Evolutionary conservation across 2,888 invertebrate species (phyloP), one percentile per base, ranked within the genome.

Genomic region (Drosophila robusta): DNA sequence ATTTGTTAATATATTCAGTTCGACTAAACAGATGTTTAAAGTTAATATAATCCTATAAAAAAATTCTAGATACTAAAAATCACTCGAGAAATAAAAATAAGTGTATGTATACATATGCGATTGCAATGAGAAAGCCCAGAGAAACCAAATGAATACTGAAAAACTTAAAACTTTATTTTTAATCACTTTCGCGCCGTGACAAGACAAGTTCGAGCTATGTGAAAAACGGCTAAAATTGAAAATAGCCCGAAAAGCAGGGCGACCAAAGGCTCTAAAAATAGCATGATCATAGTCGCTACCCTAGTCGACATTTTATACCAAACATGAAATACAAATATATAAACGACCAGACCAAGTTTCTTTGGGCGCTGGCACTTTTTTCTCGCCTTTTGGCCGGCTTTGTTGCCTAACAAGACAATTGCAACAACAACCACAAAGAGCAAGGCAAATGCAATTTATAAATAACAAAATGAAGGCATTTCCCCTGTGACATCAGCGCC

Each of bases 401-500:
- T n/a, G 46, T 39, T 51, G 34, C 24, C 65, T 50, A 70, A 64
- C 58, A 52, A 70, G 50, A 55, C 45, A 54, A 65, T 55, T 56
- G 55, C 71, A 64, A 11, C 32, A 52, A 41, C 51, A 14, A 22
- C 39, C 63, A 51, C 52, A 70, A 50, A 34, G 55, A 34, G 64
- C 61, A 50, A 65, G 45, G 46, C 60, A 55, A 84, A 72, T 84
- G 78, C 87, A 83, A 60, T 79, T 70, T 87, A 86, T 70, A 87
- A 89, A 89, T 84, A 86, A 80, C 75, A 64, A 64, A 82, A 74
- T 73, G 49, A 74, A 84, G 74, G 75, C 85, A 89, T 89, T 87
- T 86, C 81, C 87, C 64, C 78, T 56, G 77, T 86, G 85, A 86
- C 89, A 86, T 89, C 87, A 87, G 78, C 87, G 65, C 46, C 68